Conservation (phyloP, 2,113 vertebrate genomes). For the Phalacrocorax aristotelis region DNA sequence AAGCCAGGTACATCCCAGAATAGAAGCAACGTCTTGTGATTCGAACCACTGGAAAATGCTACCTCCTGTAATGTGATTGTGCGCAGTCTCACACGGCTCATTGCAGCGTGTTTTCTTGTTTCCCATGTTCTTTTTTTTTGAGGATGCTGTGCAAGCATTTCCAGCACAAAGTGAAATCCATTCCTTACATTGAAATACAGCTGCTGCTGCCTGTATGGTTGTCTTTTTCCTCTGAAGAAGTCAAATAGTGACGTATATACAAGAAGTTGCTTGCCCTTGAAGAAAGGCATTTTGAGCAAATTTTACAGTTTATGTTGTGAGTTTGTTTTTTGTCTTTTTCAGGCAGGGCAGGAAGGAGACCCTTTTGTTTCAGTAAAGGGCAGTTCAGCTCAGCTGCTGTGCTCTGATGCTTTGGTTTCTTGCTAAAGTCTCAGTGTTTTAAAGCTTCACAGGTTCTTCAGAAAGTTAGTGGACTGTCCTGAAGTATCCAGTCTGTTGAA, state of each 20-base stretch:
- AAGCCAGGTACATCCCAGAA: slow-evolving; percentile 53
- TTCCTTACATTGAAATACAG: neutral
- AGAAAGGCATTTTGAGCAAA: neutral
- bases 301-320: neutral
- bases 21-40: slow-evolving; percentile 57
- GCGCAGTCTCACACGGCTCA: slow-evolving; percentile 38
- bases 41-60: slow-evolving; percentile 20
- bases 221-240: neutral
- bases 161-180: neutral
- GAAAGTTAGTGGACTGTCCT: neutral
- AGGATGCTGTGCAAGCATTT: neutral
- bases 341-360: neutral
- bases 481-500: neutral
- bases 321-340: neutral
- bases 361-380: neutral
- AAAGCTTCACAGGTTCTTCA: neutral
- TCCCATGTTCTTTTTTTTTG: neutral
- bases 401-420: neutral
- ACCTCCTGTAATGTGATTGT: slow-evolving; percentile 64
- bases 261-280: neutral
- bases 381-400: neutral
- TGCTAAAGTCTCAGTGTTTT: neutral
- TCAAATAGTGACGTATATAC: neutral
- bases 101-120: slow-evolving; percentile 46
- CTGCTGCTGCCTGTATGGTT: neutral